These are phyloP conservation scores for Tinamus guttatus DNA, from an alignment of 2,113 vertebrate species.

Conservation along the genomic window DNA sequence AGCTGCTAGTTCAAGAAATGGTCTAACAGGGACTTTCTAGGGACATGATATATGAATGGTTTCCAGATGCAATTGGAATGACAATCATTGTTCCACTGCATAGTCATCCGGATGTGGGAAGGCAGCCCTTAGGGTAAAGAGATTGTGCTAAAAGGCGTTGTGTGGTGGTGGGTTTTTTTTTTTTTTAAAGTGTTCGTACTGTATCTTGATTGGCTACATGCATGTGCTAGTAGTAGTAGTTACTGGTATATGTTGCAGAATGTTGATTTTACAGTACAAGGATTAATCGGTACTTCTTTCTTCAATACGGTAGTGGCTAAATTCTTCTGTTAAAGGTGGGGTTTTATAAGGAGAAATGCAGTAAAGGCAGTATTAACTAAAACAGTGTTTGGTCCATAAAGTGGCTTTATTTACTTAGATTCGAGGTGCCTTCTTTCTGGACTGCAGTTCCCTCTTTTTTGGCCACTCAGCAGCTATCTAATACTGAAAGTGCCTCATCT, in stretches of 20 bases:
- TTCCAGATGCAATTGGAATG: background rate
- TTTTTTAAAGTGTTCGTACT: too few relatives aligned
- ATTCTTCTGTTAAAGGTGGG: background rate
- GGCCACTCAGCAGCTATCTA: background rate
- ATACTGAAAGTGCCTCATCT: background rate
- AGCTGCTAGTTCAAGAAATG: fast-evolving
- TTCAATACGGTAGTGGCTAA: fast-evolving
- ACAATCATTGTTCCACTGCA: background rate
- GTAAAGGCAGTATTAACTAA: fast-evolving
- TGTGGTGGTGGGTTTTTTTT: too few relatives aligned
- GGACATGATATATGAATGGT: background rate
- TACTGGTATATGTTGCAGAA: background rate
- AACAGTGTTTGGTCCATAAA: fast-evolving
- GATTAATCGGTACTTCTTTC: background rate
- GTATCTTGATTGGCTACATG: background rate
- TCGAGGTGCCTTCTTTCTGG: too few relatives aligned
- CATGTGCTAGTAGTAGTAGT: background rate
- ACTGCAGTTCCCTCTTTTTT: too few relatives aligned
- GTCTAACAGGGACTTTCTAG: background rate
- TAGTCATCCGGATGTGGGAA: background rate
- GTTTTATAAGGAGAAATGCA: background rate
- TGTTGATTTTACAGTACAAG: background rate
- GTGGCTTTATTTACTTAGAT: background rate
- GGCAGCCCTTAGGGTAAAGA: background rate
- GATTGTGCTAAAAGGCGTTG: background rate